phyloP scores from a whole-genome alignment of 2,113 vertebrate species.

The Glaucidium brasilianum region DNA sequence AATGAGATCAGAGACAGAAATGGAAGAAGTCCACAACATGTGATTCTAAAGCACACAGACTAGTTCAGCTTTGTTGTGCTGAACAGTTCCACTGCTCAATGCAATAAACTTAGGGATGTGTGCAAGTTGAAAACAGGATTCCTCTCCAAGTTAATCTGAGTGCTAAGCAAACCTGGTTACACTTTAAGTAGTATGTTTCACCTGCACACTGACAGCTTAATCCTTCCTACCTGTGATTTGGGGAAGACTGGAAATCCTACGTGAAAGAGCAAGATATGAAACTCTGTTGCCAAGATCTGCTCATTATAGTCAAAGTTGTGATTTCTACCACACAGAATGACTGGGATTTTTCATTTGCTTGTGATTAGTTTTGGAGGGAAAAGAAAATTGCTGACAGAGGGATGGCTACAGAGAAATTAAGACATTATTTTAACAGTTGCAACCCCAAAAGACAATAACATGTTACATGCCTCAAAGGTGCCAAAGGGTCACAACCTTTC shows the following conservation, averaged over 20 bases:
- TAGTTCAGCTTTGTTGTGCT: background rate
- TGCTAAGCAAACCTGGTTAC: background rate
- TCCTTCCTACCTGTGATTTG: background rate
- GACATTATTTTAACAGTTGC: background rate
- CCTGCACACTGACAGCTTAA: background rate
- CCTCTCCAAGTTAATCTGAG: background rate
- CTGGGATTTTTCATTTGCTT: background rate
- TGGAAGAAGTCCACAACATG: background rate
- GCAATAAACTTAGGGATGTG: background rate
- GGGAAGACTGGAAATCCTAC: background rate
- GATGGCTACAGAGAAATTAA: background rate
- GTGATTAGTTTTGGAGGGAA: background rate
- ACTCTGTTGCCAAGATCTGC: background rate
- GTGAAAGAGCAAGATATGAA: background rate
- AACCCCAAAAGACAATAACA: background rate
- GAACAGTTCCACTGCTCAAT: background rate
- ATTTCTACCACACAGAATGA: background rate
- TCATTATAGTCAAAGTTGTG: background rate
- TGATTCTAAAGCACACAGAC: background rate
- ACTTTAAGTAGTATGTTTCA: background rate
- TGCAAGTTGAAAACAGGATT: background rate
- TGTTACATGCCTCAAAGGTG: fast-evolving
- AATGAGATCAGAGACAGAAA: background rate
- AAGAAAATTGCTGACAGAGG: background rate
- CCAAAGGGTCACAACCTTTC: background rate